A percentile compares a stretch with the other conserved stretches of the same genome.
Evolutionary conservation across 2,113 vertebrate genomes (phyloP).

Genomic region (Pimephales promelas): DNA sequence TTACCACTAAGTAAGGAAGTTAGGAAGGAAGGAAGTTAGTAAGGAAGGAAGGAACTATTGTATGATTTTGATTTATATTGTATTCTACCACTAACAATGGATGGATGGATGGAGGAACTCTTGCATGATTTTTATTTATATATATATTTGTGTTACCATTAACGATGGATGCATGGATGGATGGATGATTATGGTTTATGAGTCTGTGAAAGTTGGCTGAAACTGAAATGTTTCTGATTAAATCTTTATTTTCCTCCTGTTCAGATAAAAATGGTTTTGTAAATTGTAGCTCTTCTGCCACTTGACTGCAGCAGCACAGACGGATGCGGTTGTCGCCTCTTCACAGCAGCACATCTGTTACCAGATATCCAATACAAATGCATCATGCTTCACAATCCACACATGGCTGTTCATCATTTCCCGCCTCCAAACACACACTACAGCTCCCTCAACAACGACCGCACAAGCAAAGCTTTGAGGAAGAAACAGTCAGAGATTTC

Average conservation of each 20-base stretch:
- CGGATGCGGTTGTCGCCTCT: not conserved
- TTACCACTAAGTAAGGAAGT: too few species aligned
- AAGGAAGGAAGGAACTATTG: too few species aligned
- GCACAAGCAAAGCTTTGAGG: not conserved
- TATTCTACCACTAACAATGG: too few species aligned
- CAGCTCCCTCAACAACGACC: not conserved
- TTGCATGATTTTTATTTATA: too few species aligned
- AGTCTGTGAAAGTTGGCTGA: not conserved
- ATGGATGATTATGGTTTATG: too few species aligned
- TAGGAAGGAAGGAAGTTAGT: too few species aligned
- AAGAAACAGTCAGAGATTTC: not conserved
- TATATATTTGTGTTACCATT: too few species aligned
- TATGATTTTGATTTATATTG: too few species aligned
- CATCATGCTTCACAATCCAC: constrained; percentile 9
- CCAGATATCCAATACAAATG: not conserved
- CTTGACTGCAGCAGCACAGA: constrained; percentile 1
- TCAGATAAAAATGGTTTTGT: not conserved
- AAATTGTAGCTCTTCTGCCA: not conserved
- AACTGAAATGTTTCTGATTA: not conserved
- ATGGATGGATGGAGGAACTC: too few species aligned
- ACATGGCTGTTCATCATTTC: not conserved
- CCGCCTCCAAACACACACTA: not conserved
- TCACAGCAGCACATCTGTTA: constrained; percentile 25
- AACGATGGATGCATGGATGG: too few species aligned
- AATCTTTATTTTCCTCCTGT: not conserved